phyloP scores from a whole-genome alignment of 1,140 invertebrate species.

The Drosophila punjabiensis region DNA sequence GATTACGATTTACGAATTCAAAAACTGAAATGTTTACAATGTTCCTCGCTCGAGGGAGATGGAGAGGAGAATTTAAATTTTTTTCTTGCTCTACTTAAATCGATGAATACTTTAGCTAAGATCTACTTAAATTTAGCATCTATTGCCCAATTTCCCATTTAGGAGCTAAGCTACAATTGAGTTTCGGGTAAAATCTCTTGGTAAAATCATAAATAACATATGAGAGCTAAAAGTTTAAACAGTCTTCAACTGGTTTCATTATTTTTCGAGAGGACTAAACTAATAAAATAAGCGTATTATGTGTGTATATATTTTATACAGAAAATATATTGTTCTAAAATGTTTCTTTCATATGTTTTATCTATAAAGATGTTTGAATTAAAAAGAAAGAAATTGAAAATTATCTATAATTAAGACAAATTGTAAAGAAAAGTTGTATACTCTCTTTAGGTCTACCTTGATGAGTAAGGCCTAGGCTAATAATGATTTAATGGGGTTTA shows the following conservation, averaged over 20 bases:
- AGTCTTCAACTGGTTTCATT: neutral
- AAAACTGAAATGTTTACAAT: slow-evolving; percentile 14
- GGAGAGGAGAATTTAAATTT: neutral
- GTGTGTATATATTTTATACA: slow-evolving; percentile 9
- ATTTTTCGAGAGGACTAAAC: slow-evolving; percentile 1
- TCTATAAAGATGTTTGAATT: neutral
- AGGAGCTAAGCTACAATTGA: slow-evolving; percentile 41
- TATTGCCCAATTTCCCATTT: slow-evolving; percentile 38
- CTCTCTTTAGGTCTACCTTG: slow-evolving; percentile 35
- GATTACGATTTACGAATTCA: slow-evolving; percentile 14
- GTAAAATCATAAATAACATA: slow-evolving; percentile 5
- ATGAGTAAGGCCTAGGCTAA: slow-evolving; percentile 24
- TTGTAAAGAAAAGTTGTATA: neutral
- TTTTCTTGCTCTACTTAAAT: slow-evolving; percentile 39
- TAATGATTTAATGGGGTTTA: slow-evolving; percentile 28
- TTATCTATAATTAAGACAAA: slow-evolving; percentile 10
- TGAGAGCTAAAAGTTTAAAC: neutral
- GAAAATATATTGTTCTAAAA: neutral
- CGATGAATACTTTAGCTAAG: slow-evolving; percentile 9
- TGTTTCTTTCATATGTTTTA: slow-evolving; percentile 4
- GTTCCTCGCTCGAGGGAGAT: neutral
- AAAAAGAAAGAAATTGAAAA: slow-evolving; percentile 6
- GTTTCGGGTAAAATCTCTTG: slow-evolving; percentile 2
- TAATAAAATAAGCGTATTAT: slow-evolving; percentile 1
- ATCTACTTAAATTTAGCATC: slow-evolving; percentile 32